Base-by-base conservation (phyloP, 2,113 vertebrate species). In the Sula dactylatra region DNA sequence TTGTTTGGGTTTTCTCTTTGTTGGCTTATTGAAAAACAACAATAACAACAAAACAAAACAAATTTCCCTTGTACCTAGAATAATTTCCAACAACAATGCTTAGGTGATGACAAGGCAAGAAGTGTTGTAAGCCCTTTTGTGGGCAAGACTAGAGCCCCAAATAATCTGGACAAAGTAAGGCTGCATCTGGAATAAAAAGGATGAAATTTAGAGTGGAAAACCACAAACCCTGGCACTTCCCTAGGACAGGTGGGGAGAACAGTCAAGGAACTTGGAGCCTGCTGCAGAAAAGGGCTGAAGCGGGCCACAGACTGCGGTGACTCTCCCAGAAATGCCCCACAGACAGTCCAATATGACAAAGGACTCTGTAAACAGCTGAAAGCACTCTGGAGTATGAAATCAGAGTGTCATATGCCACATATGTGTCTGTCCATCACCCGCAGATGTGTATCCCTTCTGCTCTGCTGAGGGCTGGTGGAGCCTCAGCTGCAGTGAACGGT, bases 381-480 rank as follows among this genome's bases (percentile, higher is more conserved):
- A 50, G 27, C 1, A 1, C 40, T 71, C 47, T 50, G n/a, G 8
- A 55, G 47, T 20, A 14, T 38, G 38, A 55, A 62, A 67, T 8
- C 52, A 18, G 34, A 29, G 17, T 2, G 11, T 24, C 36, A 18
- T 9, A 14, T 31, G 13, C 32, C 61, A 18, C 11, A 18, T 16
- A 25, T 0, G 1, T 24, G 27, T 45, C 32, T 49, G 11, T 66
- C 40, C 5, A 2, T 71, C 24, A 50, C 11, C 20, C 1, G 0
- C n/a, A 59, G 47, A 44, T 7, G 16, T 1, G 0, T 13, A 27
- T 47, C 26, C 26, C n/a, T 55, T 42, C 64, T 56, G 76, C 36
- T 59, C 40, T 29, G 20, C 64, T 50, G 1, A 0, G 70, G 58
- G 65, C 58, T 72, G 64, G 56, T 76, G 62, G 34, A 78, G 67